phyloP scores from a whole-genome alignment of 2,888 invertebrate genomes.

The Hipparchia semele region DNA sequence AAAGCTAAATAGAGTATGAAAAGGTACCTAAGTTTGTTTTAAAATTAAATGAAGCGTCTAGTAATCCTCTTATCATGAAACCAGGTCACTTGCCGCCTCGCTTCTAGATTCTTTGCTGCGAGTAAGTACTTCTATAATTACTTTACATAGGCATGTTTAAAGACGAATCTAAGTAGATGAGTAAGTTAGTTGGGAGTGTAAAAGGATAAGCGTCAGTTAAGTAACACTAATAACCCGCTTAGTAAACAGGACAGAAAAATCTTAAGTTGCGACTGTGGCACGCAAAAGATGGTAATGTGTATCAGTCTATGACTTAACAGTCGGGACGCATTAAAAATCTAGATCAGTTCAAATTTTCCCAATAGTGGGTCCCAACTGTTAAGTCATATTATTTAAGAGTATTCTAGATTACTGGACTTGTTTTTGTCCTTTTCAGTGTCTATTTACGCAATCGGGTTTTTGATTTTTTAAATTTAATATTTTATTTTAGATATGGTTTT shows the following conservation, averaged over 20 bases:
- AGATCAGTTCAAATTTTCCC: too few species aligned
- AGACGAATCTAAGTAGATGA: neutral
- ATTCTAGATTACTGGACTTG: too few species aligned
- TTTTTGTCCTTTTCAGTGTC: too few species aligned
- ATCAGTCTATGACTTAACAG: too few species aligned
- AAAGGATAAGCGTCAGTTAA: neutral
- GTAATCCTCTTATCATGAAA: constrained; percentile 6
- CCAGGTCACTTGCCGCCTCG: constrained; percentile 3
- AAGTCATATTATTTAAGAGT: too few species aligned
- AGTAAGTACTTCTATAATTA: neutral
- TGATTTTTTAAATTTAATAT: too few species aligned
- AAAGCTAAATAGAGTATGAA: constrained; percentile 2
- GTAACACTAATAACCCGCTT: neutral
- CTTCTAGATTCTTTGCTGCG: constrained; percentile 7
- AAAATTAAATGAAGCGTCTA: constrained; percentile 14
- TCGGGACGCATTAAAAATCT: too few species aligned
- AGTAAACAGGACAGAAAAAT: neutral
- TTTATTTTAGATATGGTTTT: too few species aligned
- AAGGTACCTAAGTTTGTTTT: constrained; percentile 3
- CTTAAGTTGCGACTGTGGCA: neutral
- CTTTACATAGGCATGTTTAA: constrained; percentile 1
- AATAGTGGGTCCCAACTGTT: too few species aligned
- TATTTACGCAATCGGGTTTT: too few species aligned
- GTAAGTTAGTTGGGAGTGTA: neutral
- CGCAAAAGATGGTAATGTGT: too few species aligned